Evolutionary conservation across 2,888 invertebrate species (phyloP), one percentile per base, ranked within the genome.

Genomic region (Tetranychus truncatus): DNA sequence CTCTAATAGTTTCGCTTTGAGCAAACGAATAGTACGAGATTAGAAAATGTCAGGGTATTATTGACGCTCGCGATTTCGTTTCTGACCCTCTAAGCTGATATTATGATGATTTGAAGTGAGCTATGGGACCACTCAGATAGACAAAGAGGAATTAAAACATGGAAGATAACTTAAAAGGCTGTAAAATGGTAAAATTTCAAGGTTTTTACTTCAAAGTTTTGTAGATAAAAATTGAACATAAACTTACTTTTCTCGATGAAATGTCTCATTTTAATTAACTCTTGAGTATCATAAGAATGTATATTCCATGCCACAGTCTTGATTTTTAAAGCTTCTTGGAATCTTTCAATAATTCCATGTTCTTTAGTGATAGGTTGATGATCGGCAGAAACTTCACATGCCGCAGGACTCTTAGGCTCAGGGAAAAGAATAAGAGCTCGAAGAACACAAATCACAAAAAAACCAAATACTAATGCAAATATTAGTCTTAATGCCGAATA

Each of bases 251-350:
- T 66, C 24, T 45, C 9, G 21, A 74, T 66, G 3, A 66, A 74
- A 20, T 44, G 20, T n/a, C n/a, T 7, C 18, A 74, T 67, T 45
- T 11, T 20, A 15, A 67, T 20, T 11, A 81, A 74, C 24, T 79
- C 80, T 74, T 78, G 77, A 66, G 77, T 78, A 65, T 81, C 80
- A 75, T 80, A 80, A 34, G 78, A 75, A 66, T 78, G 79, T 8
- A 74, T 71, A 66, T 74, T 78, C 75, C 78, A 80, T 8, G 80
- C 80, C 11, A 81, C 78, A 9, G 81, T 81, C 74, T 80, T 77
- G 74, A 81, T 79, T 76, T 77, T 77, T 44, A 81, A 72, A 21
- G 81, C 80, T 71, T 80, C 78, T 34, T 79, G 78, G 44, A 81
- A 78, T 73, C 80, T 71, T 15, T 77, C 75, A 55, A 77, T 34